Percentiles rank a stretch among this genome's conserved stretches.
phyloP scores from a whole-genome alignment of 2,113 vertebrate genomes.

The Lutjanus erythropterus region DNA sequence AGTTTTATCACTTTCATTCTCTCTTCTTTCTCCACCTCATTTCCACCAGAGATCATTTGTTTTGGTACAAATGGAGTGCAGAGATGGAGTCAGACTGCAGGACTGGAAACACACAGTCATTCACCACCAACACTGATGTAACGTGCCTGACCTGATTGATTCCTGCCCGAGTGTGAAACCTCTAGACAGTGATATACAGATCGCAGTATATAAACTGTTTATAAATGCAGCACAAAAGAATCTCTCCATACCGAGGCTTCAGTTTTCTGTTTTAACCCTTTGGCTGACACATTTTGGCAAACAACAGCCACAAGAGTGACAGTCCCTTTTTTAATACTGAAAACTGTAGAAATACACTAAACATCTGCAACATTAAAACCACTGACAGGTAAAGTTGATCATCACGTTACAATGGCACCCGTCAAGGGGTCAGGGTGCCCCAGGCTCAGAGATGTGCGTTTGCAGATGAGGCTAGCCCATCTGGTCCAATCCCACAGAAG shows the following conservation, averaged over 20 bases:
- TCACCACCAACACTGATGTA: neutral
- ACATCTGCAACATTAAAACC: too few relatives aligned
- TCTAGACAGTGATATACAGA: neutral
- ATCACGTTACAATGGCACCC: too few relatives aligned
- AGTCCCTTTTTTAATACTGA: too few relatives aligned
- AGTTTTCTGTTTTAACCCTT: neutral
- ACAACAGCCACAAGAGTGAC: too few relatives aligned
- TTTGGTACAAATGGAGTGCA: slow-evolving; percentile 3
- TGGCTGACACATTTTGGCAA: too few relatives aligned
- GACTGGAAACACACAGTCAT: neutral
- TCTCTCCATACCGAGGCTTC: neutral
- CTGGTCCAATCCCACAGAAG: too few relatives aligned
- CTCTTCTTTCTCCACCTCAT: neutral
- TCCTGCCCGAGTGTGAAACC: neutral
- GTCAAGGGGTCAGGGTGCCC: too few relatives aligned
- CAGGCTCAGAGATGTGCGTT: too few relatives aligned
- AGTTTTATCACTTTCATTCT: neutral
- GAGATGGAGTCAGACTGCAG: neutral
- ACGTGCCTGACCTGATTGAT: slow-evolving; percentile 9
- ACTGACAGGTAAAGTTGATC: too few relatives aligned
- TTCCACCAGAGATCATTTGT: neutral
- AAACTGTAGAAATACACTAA: too few relatives aligned
- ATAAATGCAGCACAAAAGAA: neutral
- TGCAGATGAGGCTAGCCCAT: too few relatives aligned
- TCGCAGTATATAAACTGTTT: neutral